Evolutionary conservation across 2,113 vertebrate genomes (phyloP), one percentile per base, ranked within the genome.

Genomic region (Lutjanus erythropterus): DNA sequence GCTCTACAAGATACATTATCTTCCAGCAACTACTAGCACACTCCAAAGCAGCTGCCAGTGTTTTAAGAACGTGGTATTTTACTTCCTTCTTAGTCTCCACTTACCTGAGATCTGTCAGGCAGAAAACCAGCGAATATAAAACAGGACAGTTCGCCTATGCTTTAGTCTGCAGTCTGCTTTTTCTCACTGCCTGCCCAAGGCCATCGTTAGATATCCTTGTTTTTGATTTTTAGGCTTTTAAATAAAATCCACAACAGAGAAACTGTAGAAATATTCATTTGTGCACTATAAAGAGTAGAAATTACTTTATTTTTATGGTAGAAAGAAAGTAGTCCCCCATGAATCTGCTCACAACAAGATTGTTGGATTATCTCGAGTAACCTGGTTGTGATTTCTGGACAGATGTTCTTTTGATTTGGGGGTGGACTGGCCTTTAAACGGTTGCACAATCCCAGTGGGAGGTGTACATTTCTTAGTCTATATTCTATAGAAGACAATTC

Each of bases 41-140:
- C 41, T 39, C 16, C 9, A 16, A 44, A 67, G 14, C 41, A 59
- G 25, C 35, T 64, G n/a, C 9, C 25, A 14, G n/a, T 55, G 10
- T 66, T 64, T 44, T 4, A 41, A n/a, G n/a, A 12, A 41, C 29
- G 33, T 58, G 49, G 31, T 35, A 1, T 39, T 59, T 15, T n/a
- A 60, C 31, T 61, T 76, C 61, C 53, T 66, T 10, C 53, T 66
- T n/a, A n/a, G n/a, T n/a, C n/a, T n/a, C n/a, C n/a, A n/a, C n/a
- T n/a, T n/a, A n/a, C 8, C 5, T 31, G 46, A 27, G 33, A 44
- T 49, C 25, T 23, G 33, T 66, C 21, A 15, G 35, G 23, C 19
- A 14, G 50, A 62, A n/a, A 72, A 69, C 9, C 25, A 72, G 16
- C 50, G 33, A 23, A 39, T 46, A 66, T 44, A 29, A 50, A 71